Evolutionary conservation across 2,888 invertebrate genomes (phyloP).

Genomic region (Morpho helenor): DNA sequence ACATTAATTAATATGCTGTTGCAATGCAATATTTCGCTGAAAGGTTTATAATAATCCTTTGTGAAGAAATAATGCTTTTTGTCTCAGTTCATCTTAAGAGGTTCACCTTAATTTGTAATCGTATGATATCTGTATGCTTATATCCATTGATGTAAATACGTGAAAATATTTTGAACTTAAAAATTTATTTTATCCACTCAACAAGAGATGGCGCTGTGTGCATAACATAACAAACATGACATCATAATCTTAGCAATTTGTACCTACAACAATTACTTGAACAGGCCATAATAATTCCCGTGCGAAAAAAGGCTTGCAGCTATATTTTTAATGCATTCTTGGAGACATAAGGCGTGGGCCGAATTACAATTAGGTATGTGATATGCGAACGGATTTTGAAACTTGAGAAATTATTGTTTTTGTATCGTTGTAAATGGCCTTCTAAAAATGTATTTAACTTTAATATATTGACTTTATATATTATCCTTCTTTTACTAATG

Average conservation of each 20-base stretch:
- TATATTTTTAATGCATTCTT: conserved; percentile 63
- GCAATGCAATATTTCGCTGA: no score
- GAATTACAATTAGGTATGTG: conserved; percentile 56
- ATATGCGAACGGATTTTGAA: conserved; percentile 42
- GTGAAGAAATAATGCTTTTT: no score
- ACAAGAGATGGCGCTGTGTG: conserved; percentile 50
- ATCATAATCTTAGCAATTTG: conserved; percentile 37
- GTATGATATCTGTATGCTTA: no score
- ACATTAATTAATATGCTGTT: no score
- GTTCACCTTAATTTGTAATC: no score
- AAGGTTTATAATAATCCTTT: no score
- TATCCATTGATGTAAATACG: no score
- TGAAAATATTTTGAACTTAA: no score
- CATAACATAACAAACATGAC: conserved; percentile 30
- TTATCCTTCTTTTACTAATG: no score
- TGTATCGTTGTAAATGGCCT: not conserved
- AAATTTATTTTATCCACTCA: conserved; percentile 34
- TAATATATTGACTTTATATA: no score
- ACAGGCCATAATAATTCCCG: conserved; percentile 49
- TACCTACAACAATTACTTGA: conserved; percentile 50
- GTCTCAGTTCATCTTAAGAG: no score
- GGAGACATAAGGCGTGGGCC: conserved; percentile 54
- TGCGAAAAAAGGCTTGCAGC: conserved; percentile 55
- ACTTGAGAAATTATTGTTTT: conserved; percentile 30
- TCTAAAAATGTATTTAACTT: not conserved